Evolutionary conservation across 1,140 invertebrate genomes (phyloP).

Genomic region (Cydia fagiglandana): DNA sequence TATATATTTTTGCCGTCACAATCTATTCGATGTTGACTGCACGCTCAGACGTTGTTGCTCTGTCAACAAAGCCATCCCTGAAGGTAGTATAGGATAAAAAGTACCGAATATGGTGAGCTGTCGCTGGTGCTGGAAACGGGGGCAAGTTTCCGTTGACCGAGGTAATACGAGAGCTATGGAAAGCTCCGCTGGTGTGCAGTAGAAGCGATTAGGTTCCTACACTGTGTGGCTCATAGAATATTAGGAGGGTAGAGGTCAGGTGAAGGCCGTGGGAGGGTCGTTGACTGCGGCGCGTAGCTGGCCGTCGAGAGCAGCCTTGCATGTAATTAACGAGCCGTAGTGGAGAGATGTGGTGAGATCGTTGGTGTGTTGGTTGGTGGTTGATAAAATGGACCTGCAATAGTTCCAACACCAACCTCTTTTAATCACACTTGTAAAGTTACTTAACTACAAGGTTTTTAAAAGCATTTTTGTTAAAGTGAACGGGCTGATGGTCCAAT

Average conservation of each 20-base stretch:
- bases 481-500: conserved; percentile 5
- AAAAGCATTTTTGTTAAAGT: conserved; percentile 2
- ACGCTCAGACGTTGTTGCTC: neutral
- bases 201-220: conserved; percentile 51
- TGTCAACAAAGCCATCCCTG: neutral
- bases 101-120: conserved; percentile 27
- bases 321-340: conserved; percentile 70
- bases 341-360: conserved; percentile 76
- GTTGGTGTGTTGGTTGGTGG: conserved; percentile 78
- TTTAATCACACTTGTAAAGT: conserved; percentile 64
- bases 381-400: conserved; percentile 79
- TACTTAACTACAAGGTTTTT: conserved; percentile 39
- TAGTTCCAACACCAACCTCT: conserved; percentile 79
- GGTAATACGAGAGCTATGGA: neutral
- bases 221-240: conserved; percentile 58
- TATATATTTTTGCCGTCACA: no score
- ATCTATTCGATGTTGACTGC: neutral
- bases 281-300: conserved; percentile 65
- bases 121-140: conserved; percentile 20
- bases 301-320: conserved; percentile 64
- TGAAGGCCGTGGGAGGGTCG: conserved; percentile 56
- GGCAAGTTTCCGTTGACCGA: conserved; percentile 10
- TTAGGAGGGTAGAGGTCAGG: conserved; percentile 49
- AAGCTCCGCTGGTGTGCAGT: conserved; percentile 14
- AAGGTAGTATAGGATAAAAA: conserved; percentile 22